Evolutionary conservation across 2,888 invertebrate genomes (phyloP), one percentile per base, ranked within the genome.

Genomic region (Cryptosula pallasiana): DNA sequence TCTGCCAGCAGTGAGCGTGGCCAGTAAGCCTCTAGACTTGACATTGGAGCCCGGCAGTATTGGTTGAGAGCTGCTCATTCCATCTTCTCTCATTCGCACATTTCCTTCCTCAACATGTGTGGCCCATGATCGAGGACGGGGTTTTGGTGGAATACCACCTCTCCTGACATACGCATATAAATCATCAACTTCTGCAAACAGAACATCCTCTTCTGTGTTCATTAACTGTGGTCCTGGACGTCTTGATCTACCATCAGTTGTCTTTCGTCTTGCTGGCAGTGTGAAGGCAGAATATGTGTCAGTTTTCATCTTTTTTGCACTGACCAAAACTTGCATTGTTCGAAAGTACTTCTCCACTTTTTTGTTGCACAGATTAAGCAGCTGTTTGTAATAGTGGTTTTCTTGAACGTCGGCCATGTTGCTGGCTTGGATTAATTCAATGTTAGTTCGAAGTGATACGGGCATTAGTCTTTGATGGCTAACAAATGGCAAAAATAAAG

Each of bases 121-220:
- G 29, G 70, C 70, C 70, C 70, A 70, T 3, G 70, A 70, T 3
- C 77, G 80, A 73, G 77, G 79, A 2, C 78, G 84, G 77, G 78
- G 77, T 35, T 93, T 92, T 2, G 95, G 94, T 35, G 94, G 88
- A 0, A 94, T 94, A 71, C 94, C 94, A 78, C 95, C 91, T 0
- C 95, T 95, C 75, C 95, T 88, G 0, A 96, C 94, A 84, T 95
- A 96, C 83, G 95, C 94, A 83, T 96, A 96, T 76, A 96, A 94
- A 86, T 95, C 94, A 87, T 96, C 95, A 78, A 96, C 94, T 86
- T 96, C 95, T 78, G 95, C 94, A 74, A 81, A 79, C 20, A 83
- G 75, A 27, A 81, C 75, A 85, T 95, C 94, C 80, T 94, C 94
- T 82, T 93, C 92, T 25, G 81, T 79, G 13, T 70, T 2, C 45